Percentiles rank a stretch among this genome's conserved stretches.
Evolutionary conservation across 1,140 invertebrate species (phyloP).

Genomic region (Lutraria rhynchaena): DNA sequence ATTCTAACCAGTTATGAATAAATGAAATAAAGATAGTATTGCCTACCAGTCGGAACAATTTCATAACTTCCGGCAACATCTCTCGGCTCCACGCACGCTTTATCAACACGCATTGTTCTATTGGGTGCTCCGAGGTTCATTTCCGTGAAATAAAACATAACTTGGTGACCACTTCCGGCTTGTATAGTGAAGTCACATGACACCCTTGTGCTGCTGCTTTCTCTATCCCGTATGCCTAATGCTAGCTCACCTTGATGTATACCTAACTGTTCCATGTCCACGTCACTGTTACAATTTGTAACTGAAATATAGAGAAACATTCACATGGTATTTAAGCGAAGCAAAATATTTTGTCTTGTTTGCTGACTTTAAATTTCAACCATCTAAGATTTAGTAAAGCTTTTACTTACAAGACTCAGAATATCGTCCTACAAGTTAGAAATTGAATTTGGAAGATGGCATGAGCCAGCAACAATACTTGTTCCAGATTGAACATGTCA

Average conservation of each 20-base stretch:
- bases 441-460: no score
- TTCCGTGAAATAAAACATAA: conserved; percentile 53
- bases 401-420: no score
- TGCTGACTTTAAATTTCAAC: no score
- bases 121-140: conserved; percentile 37
- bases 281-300: conserved; percentile 22
- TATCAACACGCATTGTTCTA: conserved; percentile 18
- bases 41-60: conserved; percentile 34
- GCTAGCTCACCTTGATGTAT: conserved; percentile 29
- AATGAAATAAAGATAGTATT: background rate
- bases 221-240: conserved; percentile 1
- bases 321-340: no score
- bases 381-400: no score
- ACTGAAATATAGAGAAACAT: conserved; percentile 26
- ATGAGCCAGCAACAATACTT: no score
- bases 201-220: conserved; percentile 33
- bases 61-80: conserved; percentile 35
- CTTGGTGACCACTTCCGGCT: conserved; percentile 27
- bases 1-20: no score
- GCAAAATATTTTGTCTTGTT: no score
- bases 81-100: conserved; percentile 32
- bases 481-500: no score
- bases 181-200: conserved; percentile 44
- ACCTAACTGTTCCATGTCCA: conserved; percentile 24
- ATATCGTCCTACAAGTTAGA: no score